These are phyloP conservation scores for Perdita meconis DNA, from an alignment of 2,888 invertebrate genomes.

Conservation along the genomic window DNA sequence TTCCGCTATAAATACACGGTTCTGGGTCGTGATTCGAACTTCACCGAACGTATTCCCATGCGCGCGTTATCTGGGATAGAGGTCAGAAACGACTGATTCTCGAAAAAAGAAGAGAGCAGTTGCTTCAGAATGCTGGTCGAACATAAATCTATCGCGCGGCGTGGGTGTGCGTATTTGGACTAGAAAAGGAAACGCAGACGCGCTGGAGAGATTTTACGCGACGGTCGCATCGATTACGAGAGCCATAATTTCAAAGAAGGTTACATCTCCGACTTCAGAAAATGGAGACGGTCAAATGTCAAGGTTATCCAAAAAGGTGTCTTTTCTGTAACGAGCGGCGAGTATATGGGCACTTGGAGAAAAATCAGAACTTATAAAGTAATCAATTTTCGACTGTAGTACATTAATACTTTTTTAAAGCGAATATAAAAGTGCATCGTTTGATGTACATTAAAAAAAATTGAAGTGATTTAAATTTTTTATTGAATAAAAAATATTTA, in stretches of 20 bases:
- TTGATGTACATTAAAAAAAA: too few species aligned
- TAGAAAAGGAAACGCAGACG: not conserved
- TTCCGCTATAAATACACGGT: slow-evolving; percentile 3
- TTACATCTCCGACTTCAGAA: not conserved
- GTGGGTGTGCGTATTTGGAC: not conserved
- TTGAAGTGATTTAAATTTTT: too few species aligned
- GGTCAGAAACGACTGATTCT: not conserved
- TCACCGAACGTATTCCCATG: not conserved
- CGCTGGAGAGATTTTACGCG: not conserved
- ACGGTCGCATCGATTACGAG: not conserved
- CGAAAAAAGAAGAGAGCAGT: not conserved
- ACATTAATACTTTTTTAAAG: too few species aligned
- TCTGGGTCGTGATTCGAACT: slow-evolving; percentile 10
- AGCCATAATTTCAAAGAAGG: not conserved
- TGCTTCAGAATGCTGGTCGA: too few species aligned
- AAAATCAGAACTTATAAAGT: too few species aligned
- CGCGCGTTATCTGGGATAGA: not conserved
- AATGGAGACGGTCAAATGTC: not conserved
- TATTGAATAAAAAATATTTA: too few species aligned
- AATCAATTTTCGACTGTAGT: too few species aligned
- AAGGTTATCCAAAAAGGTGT: slow-evolving; percentile 4
- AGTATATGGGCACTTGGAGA: too few species aligned
- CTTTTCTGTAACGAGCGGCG: not conserved
- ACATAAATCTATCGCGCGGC: not conserved
- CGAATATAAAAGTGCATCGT: too few species aligned